Evolutionary conservation across 1,140 invertebrate species (phyloP).

Genomic region (Cydia pomonella): DNA sequence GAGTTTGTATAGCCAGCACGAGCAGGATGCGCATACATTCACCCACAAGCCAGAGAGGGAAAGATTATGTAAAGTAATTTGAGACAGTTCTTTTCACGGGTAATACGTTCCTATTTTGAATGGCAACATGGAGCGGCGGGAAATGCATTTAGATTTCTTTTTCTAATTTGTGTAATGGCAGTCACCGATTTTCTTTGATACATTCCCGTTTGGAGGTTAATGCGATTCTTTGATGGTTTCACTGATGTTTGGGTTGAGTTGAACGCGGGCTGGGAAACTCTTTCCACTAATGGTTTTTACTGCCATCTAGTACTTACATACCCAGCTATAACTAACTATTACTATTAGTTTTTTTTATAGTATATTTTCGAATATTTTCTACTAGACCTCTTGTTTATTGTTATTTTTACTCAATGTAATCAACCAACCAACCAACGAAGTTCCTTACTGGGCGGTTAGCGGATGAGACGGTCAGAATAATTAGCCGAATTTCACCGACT

Average conservation of each 20-base stretch:
- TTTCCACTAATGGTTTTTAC: conserved; percentile 26
- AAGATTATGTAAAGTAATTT: conserved; percentile 67
- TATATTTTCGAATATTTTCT: neutral
- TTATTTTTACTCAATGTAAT: no score
- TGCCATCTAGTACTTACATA: no score
- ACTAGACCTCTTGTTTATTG: neutral
- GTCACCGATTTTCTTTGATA: conserved; percentile 71
- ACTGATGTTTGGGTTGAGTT: conserved; percentile 18
- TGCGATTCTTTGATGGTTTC: conserved; percentile 35
- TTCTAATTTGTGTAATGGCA: conserved; percentile 70
- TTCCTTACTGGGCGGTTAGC: no score
- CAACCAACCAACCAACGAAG: no score
- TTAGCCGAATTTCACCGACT: no score
- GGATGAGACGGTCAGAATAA: no score
- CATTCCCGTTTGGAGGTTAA: conserved; percentile 44
- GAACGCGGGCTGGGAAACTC: conserved; percentile 19
- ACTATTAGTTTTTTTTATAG: no score
- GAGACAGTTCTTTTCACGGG: conserved; percentile 79
- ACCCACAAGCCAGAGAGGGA: conserved; percentile 45
- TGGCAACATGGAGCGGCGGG: conserved; percentile 74
- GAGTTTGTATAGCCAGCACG: conserved; percentile 72
- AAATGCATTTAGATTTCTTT: conserved; percentile 75
- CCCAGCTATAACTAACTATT: no score
- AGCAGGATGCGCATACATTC: conserved; percentile 54
- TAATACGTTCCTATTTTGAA: conserved; percentile 80